Evolutionary conservation across 2,888 invertebrate species (phyloP).

Genomic region (Rhyacophila evoluta): DNA sequence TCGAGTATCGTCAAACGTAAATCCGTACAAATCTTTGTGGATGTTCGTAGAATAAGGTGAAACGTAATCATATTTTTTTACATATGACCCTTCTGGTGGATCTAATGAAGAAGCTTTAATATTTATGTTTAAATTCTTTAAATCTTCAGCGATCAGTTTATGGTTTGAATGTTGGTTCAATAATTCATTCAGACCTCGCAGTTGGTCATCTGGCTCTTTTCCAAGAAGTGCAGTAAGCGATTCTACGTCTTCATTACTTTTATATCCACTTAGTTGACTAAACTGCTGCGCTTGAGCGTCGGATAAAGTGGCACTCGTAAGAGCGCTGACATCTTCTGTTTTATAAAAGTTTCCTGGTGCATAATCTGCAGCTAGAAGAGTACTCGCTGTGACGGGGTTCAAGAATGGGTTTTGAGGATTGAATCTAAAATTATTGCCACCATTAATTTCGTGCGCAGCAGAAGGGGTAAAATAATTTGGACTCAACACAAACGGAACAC

Average conservation of each 20-base stretch:
- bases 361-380: background rate
- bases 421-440: background rate
- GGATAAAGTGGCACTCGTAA: conserved; percentile 32
- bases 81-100: conserved; percentile 12
- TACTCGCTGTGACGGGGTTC: background rate
- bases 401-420: background rate
- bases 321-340: conserved; percentile 37
- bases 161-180: conserved; percentile 58
- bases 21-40: background rate
- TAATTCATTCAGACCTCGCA: conserved; percentile 67
- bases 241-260: conserved; percentile 37
- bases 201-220: conserved; percentile 66
- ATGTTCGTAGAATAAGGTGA: conserved; percentile 20
- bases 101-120: conserved; percentile 50
- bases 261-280: conserved; percentile 41
- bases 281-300: conserved; percentile 26
- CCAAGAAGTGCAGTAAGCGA: conserved; percentile 67
- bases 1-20: background rate
- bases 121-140: conserved; percentile 46
- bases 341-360: background rate
- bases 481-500: conserved; percentile 31
- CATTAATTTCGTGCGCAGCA: background rate
- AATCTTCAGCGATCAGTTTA: conserved; percentile 39
- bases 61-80: conserved; percentile 34
- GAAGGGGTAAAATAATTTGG: conserved; percentile 35